Percentiles rank a stretch among this genome's conserved stretches.
These are phyloP conservation scores for Porphyrio hochstetteri DNA, from an alignment of 2,113 vertebrate species.

Conservation along the genomic window DNA sequence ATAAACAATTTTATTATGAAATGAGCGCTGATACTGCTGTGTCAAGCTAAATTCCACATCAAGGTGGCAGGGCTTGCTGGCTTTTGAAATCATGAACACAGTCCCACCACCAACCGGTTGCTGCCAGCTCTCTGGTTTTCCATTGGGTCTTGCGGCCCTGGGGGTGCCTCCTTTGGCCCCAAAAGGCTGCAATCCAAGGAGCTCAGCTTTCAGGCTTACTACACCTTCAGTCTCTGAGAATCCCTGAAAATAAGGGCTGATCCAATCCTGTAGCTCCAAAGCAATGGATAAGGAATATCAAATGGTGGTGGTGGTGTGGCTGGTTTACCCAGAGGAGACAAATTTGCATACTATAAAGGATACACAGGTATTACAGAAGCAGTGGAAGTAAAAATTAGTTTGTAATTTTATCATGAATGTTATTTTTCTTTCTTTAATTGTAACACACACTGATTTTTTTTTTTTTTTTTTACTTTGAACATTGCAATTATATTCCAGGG, in stretches of 20 bases:
- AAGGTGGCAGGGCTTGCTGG: not conserved
- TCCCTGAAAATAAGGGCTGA: not conserved
- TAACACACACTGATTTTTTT: not conserved
- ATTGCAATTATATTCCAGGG: not conserved
- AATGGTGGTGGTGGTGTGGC: not conserved
- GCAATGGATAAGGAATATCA: not conserved
- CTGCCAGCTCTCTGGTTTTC: not conserved
- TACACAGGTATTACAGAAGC: not conserved
- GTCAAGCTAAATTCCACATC: not conserved
- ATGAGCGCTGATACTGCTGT: slow-evolving; percentile 6
- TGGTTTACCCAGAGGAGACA: not conserved
- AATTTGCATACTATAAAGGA: not conserved
- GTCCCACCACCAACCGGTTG: fast-evolving
- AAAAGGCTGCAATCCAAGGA: not conserved
- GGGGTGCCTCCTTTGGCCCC: not conserved
- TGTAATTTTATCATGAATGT: not conserved
- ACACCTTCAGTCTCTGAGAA: not conserved
- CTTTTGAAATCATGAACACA: not conserved
- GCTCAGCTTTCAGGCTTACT: not conserved
- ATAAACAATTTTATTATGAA: slow-evolving; percentile 40
- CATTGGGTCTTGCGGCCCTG: not conserved
- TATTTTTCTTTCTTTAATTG: not conserved
- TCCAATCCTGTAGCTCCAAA: not conserved
- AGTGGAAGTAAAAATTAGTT: not conserved
- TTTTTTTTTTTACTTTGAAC: not conserved